phyloP scores from a whole-genome alignment of 2,113 vertebrate species.

The Esox niger region DNA sequence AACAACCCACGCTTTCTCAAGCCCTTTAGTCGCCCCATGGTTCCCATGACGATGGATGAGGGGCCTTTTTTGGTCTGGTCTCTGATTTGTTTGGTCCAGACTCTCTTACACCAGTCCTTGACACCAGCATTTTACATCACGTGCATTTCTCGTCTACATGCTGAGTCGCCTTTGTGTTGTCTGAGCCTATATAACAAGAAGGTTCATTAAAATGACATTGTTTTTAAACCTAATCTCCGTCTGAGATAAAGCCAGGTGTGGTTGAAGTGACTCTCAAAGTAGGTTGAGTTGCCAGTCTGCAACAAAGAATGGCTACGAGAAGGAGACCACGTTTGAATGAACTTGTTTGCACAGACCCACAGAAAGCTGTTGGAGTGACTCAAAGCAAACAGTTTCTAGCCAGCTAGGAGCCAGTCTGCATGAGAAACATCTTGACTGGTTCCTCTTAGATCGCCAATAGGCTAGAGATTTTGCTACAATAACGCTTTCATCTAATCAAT shows the following conservation, averaged over 20 bases:
- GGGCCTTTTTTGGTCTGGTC: background rate
- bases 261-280: conserved; percentile 1
- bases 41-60: conserved; percentile 35
- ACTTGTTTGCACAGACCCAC: background rate
- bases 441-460: background rate
- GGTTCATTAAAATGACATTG: conserved; percentile 1
- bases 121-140: conserved; percentile 8
- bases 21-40: conserved; percentile 25
- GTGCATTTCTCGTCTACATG: background rate
- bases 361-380: background rate
- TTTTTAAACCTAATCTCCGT: background rate
- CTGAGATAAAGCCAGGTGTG: background rate
- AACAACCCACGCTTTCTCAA: conserved; percentile 25
- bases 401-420: background rate
- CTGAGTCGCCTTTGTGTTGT: background rate
- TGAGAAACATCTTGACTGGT: background rate
- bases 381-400: conserved; percentile 11
- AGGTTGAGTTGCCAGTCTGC: background rate
- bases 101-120: too few relatives aligned
- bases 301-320: background rate
- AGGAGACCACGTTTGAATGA: background rate
- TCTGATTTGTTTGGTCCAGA: background rate
- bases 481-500: background rate
- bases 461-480: background rate
- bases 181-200: background rate